These are phyloP conservation scores for Maconellicoccus hirsutus DNA, from an alignment of 1,140 invertebrate species.

Conservation along the genomic window DNA sequence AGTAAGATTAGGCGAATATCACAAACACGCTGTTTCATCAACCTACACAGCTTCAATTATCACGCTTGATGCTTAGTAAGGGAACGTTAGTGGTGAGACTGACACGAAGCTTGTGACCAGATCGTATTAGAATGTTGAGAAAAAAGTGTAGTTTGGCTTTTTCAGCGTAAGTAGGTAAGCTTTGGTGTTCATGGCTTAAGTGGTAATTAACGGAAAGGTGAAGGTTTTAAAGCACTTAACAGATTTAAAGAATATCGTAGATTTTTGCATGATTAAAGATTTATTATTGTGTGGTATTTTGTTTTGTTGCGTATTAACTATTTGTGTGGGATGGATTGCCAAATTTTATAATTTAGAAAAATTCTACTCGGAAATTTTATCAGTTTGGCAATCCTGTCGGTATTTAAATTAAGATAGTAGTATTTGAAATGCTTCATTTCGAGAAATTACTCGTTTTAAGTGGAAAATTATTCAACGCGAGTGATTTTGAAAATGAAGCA, in stretches of 20 bases:
- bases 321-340: no score
- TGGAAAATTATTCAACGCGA: no score
- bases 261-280: neutral
- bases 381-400: no score
- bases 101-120: no score
- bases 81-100: no score
- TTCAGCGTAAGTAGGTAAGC: neutral
- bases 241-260: neutral
- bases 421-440: no score
- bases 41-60: neutral
- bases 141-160: neutral
- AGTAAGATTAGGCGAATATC: neutral
- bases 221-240: neutral
- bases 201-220: neutral
- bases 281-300: neutral
- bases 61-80: neutral
- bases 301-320: constrained; percentile 3
- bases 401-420: no score
- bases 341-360: no score
- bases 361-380: no score
- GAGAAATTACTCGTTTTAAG: no score
- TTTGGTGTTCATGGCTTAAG: neutral
- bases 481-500: no score
- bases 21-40: neutral
- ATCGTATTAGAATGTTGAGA: no score